Evolutionary conservation across 2,113 vertebrate species (phyloP).

Genomic region (Microtus pennsylvanicus): DNA sequence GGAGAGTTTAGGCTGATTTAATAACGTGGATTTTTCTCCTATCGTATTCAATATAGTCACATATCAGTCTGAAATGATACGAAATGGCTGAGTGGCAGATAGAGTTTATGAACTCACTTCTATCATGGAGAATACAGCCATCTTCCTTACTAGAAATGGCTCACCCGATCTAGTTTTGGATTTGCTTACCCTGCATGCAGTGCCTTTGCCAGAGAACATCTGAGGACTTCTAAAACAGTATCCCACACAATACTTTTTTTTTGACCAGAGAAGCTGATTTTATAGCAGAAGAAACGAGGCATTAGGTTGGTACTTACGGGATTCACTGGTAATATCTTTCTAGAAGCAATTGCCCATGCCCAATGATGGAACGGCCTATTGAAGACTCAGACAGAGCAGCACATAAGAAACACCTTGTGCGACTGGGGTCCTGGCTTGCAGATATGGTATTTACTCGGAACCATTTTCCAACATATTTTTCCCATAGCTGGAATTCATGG

Average conservation of each 20-base stretch:
- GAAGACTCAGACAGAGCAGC: slow-evolving; percentile 9
- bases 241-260: slow-evolving; percentile 55
- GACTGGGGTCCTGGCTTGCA: background rate
- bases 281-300: slow-evolving; percentile 51
- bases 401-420: slow-evolving; percentile 37
- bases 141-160: background rate
- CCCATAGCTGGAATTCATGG: background rate
- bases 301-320: slow-evolving; percentile 49
- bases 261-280: slow-evolving; percentile 52
- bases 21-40: background rate
- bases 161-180: slow-evolving; percentile 10
- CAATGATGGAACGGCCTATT: slow-evolving; percentile 34
- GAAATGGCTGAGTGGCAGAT: background rate
- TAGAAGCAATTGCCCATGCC: slow-evolving; percentile 56
- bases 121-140: background rate
- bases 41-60: background rate
- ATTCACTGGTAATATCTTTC: slow-evolving; percentile 37
- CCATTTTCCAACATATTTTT: slow-evolving; percentile 33
- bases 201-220: slow-evolving; percentile 21
- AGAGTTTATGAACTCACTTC: background rate
- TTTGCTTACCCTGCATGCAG: slow-evolving; percentile 11
- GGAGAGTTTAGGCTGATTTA: background rate
- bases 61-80: background rate
- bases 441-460: slow-evolving; percentile 41
- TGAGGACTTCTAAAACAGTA: slow-evolving; percentile 43